These are phyloP conservation scores for Luscinia luscinia DNA, from an alignment of 2,797 vertebrate species.

Conservation along the genomic window DNA sequence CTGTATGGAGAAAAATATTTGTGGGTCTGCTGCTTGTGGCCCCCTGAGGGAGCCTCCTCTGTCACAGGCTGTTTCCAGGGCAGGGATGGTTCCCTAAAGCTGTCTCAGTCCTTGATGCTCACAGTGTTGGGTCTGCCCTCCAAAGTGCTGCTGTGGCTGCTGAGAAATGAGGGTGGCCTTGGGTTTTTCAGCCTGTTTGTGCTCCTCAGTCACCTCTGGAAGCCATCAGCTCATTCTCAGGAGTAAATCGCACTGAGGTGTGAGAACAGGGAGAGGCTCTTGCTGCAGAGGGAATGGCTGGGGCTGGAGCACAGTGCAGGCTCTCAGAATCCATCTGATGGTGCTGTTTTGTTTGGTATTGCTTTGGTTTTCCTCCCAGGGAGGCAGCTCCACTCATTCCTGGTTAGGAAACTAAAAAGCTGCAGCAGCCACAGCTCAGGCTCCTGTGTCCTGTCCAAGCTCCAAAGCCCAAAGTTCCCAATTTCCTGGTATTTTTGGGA, in stretches of 20 bases:
- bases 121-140: background rate
- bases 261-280: background rate
- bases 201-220: background rate
- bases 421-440: rapidly evolving
- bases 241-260: background rate
- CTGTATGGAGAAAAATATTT: background rate
- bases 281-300: background rate
- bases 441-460: rapidly evolving
- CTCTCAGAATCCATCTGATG: rapidly evolving
- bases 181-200: background rate
- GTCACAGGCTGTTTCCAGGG: constrained; percentile 34
- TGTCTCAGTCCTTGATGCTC: background rate
- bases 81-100: background rate
- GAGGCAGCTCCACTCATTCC: background rate
- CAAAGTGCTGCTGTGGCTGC: too few relatives aligned
- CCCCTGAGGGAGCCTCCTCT: background rate
- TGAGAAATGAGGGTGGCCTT: background rate
- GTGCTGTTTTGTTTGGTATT: background rate
- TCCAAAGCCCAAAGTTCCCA: background rate
- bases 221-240: background rate
- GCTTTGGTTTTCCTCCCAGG: background rate
- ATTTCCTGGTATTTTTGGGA: background rate
- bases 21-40: background rate
- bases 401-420: background rate
- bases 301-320: rapidly evolving